These are phyloP conservation scores for Myzus persicae DNA, from an alignment of 1,140 invertebrate genomes.

Conservation along the genomic window DNA sequence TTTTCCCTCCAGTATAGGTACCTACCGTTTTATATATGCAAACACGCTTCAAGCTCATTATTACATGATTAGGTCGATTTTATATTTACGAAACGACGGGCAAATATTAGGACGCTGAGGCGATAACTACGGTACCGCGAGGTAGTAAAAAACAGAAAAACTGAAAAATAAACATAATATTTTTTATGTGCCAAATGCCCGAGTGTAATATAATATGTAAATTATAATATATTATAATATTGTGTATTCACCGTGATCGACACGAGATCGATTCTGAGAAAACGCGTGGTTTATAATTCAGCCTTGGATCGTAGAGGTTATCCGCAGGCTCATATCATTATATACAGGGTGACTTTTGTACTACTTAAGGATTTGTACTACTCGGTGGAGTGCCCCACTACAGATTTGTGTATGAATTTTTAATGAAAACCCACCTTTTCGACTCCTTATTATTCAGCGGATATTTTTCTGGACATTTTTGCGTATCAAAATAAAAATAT, in stretches of 20 bases:
- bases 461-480: too few relatives aligned
- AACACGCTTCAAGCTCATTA: not conserved
- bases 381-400: too few relatives aligned
- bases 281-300: not conserved
- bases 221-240: not conserved
- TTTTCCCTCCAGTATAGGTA: not conserved
- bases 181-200: not conserved
- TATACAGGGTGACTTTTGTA: not conserved
- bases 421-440: not conserved
- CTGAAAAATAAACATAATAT: not conserved
- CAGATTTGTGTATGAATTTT: too few relatives aligned
- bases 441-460: not conserved
- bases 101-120: not conserved
- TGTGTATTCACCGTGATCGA: not conserved
- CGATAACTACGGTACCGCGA: not conserved
- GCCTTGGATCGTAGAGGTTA: not conserved
- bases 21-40: not conserved
- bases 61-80: not conserved
- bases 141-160: not conserved
- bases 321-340: not conserved
- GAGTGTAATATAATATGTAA: not conserved
- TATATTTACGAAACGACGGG: not conserved
- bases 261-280: not conserved
- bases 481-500: not conserved
- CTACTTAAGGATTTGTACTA: too few relatives aligned